A percentile compares a stretch with the other conserved stretches of the same genome.
Conservation (phyloP, 2,113 vertebrate species). For the Thymallus thymallus region DNA sequence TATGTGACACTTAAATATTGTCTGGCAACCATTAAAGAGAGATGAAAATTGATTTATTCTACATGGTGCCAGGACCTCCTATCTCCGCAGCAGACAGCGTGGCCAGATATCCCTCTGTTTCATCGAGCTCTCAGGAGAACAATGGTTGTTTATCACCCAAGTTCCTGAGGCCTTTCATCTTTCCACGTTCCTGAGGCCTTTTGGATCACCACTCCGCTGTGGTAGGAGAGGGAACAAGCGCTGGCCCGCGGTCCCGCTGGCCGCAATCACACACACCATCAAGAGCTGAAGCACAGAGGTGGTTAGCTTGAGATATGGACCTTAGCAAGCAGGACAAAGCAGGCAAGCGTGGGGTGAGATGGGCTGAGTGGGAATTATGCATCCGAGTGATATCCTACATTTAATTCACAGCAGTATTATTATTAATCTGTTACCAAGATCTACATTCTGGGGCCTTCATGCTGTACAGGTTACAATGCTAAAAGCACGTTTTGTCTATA, state of each 20-base stretch:
- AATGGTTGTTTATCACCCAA: conserved; percentile 69
- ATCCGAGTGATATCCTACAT: too few species aligned
- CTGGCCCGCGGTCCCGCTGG: conserved; percentile 19
- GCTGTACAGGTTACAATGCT: too few species aligned
- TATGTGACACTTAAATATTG: background rate
- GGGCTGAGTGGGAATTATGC: too few species aligned
- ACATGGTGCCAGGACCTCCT: conserved; percentile 9
- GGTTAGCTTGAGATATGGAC: too few species aligned
- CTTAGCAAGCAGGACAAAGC: too few species aligned
- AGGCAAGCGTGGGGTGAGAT: too few species aligned
- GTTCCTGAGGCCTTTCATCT: conserved; percentile 65
- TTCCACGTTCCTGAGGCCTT: conserved; percentile 62
- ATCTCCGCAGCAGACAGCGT: conserved; percentile 28
- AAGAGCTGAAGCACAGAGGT: background rate
- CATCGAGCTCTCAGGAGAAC: conserved; percentile 54
- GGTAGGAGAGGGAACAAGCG: conserved; percentile 49
- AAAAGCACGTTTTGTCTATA: background rate
- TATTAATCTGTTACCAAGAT: too few species aligned
- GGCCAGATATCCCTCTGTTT: conserved; percentile 54
- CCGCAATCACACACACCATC: background rate
- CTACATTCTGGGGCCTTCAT: too few species aligned
- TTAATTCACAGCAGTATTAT: too few species aligned
- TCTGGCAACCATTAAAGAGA: conserved; percentile 22
- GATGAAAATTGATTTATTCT: conserved; percentile 14
- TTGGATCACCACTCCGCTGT: conserved; percentile 41